phyloP scores from a whole-genome alignment of 2,113 vertebrate genomes.

The Bubo bubo region DNA sequence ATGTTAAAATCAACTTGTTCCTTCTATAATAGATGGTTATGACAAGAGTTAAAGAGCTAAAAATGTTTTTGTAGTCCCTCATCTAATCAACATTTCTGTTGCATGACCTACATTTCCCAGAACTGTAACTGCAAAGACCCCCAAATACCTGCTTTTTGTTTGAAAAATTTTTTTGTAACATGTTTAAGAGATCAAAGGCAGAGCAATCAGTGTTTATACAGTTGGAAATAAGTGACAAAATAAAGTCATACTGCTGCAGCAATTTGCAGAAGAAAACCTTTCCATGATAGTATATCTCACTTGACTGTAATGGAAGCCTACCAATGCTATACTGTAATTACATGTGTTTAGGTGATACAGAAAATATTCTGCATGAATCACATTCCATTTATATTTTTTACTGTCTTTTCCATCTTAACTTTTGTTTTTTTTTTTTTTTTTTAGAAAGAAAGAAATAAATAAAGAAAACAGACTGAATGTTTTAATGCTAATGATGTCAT shows the following conservation, averaged over 20 bases:
- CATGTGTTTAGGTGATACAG: neutral
- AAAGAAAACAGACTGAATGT: neutral
- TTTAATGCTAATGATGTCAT: neutral
- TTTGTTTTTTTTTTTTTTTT: neutral
- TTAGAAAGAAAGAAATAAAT: neutral
- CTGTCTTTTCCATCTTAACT: neutral
- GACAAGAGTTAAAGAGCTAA: slow-evolving; percentile 66
- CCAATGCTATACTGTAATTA: neutral
- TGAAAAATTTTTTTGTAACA: neutral
- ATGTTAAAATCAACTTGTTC: slow-evolving; percentile 65
- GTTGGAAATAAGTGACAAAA: neutral
- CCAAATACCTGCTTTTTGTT: neutral
- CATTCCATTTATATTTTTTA: neutral
- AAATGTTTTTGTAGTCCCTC: slow-evolving; percentile 56
- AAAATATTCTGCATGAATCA: neutral
- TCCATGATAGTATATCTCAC: neutral
- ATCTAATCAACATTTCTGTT: slow-evolving; percentile 61
- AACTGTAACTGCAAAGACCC: neutral
- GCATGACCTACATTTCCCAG: slow-evolving; percentile 27
- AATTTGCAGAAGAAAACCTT: slow-evolving; percentile 8
- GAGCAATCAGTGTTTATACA: neutral
- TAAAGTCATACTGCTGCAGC: neutral
- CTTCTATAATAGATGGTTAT: slow-evolving; percentile 57
- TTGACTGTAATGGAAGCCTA: slow-evolving; percentile 29
- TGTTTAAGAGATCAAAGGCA: slow-evolving; percentile 23